Conservation (phyloP, 37 sponge, comb jelly and placozoan species). For the Axinella damicornis region DNA sequence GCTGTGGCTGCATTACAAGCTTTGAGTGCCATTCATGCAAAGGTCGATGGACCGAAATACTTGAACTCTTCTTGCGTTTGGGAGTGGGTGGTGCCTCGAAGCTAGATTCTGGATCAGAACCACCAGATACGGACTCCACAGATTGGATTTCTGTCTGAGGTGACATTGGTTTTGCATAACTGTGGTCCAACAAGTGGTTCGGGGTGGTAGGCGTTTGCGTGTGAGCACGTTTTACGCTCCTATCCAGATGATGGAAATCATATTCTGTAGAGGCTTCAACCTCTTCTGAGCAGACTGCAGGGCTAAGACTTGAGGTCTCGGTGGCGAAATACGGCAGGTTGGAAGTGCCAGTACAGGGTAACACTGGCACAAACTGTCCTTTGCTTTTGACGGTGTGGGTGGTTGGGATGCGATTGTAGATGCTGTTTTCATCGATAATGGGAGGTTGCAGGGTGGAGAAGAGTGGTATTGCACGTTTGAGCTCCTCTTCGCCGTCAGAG, state of each 20-base stretch:
- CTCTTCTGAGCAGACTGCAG: no score
- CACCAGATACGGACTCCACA: not conserved
- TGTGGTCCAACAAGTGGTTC: conserved; percentile 25
- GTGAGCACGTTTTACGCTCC: not conserved
- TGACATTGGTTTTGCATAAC: conserved; percentile 4
- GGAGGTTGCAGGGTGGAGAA: conserved; percentile 67
- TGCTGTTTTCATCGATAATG: conserved; percentile 21
- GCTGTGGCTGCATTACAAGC: no score
- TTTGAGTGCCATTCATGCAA: no score
- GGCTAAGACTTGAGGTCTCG: no score
- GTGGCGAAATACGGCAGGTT: no score
- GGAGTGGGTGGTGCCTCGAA: conserved; percentile 2
- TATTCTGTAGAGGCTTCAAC: no score
- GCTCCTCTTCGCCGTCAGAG: conserved; percentile 69
- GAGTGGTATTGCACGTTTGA: conserved; percentile 57
- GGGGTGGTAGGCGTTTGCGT: not conserved
- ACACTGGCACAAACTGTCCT: conserved; percentile 60
- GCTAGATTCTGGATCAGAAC: not conserved
- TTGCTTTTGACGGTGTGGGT: conserved; percentile 49
- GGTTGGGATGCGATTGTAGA: conserved; percentile 18
- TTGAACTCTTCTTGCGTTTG: not conserved
- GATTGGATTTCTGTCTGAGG: not conserved
- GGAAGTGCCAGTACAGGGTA: not conserved
- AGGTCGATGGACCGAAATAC: not conserved
- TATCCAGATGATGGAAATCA: no score